Conservation (phyloP, 2,797 vertebrate genomes). For the Schizopygopsis malacanthus region DNA sequence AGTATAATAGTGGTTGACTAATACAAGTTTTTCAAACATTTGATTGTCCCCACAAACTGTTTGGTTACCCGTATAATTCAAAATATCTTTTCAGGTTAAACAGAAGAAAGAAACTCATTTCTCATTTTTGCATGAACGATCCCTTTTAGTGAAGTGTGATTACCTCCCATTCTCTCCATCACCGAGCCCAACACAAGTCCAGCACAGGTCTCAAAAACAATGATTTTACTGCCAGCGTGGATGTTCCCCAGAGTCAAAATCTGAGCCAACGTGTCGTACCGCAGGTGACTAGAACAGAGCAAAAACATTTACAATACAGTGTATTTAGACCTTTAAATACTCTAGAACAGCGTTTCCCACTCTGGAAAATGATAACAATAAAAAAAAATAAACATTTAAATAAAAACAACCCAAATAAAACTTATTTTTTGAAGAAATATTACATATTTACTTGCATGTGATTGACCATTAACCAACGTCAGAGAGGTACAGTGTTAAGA, state of each 20-base stretch:
- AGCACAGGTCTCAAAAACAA: slow-evolving; percentile 94
- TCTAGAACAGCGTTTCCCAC: neutral
- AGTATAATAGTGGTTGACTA: neutral
- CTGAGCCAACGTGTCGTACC: slow-evolving; percentile 94
- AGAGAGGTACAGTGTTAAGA: neutral
- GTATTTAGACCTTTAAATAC: neutral
- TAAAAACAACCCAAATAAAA: neutral
- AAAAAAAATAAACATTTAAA: neutral
- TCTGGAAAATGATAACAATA: neutral
- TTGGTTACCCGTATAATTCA: neutral
- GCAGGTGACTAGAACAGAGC: slow-evolving; percentile 83
- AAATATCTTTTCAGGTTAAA: neutral
- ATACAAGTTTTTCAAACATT: neutral
- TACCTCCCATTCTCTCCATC: slow-evolving; percentile 98
- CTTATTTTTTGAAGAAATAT: neutral
- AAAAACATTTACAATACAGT: neutral
- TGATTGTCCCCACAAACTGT: neutral
- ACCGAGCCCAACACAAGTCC: slow-evolving; percentile 92
- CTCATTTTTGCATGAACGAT: neutral
- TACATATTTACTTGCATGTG: neutral
- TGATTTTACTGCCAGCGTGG: slow-evolving; percentile 92
- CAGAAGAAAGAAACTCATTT: neutral
- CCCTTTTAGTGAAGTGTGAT: slow-evolving; percentile 26
- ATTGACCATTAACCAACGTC: neutral
- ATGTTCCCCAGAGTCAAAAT: slow-evolving; percentile 93